Base-by-base conservation (phyloP, 2,888 invertebrate genomes). In the Dryadula phaetusa region DNA sequence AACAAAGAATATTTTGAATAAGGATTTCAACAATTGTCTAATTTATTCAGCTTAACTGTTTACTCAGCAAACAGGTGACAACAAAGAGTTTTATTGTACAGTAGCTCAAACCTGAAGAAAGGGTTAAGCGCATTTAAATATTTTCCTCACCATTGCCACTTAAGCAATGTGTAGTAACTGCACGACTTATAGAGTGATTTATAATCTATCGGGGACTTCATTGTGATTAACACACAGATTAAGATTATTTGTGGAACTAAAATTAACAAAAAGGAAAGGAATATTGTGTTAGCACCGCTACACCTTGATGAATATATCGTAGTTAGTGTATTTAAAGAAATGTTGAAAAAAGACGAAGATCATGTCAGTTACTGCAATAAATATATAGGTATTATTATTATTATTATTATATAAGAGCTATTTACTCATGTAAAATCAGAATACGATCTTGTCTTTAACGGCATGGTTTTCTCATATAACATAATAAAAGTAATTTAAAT, bases 41-140 rank as follows among this genome's bases (percentile, higher is more conserved):
- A 71, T 71, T 72, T 78, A 76, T 77, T 70, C 70, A 65, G 73
- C 70, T 75, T 75, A 76, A 73, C 73, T 70, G 65, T 67, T 71
- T 74, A 75, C 71, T 72, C 66, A 67, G 71, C 67, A 66, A 58
- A 62, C 47, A 66, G 74, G 52, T 22, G 7, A 73, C 69, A 77
- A 80, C 81, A 86, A 84, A 86, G 75, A 81, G 80, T 82, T 88
- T 88, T 88, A 89, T 85, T 79, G 79, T 74, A 76, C 85, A 86
- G 90, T 88, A 90, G 90, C 86, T 71, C 71, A 74, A 67, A 76
- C 75, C 83, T 82, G 82, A 83, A 81, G 84, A 86, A 87, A 88
- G 83, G 82, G 81, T 77, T 84, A 73, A 77, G 44, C 37, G 49
- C 37, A n/a, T 58, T 42, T n/a, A 46, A 63, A 63, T 44, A 34